Evolutionary conservation across 2,797 vertebrate genomes (phyloP).

Genomic region (Paratrypauchen microcephalus): DNA sequence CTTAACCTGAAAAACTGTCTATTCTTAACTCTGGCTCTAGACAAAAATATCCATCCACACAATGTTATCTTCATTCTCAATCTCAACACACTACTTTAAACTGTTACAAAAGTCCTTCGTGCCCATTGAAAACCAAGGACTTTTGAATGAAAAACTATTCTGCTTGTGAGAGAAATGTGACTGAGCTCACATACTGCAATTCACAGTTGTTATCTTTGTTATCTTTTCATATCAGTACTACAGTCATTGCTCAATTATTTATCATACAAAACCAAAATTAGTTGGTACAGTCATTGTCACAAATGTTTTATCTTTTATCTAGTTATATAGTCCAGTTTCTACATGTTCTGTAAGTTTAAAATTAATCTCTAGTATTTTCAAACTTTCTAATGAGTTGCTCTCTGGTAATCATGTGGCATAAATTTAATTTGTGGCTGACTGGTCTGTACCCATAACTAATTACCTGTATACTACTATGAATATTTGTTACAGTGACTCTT

Average conservation of each 20-base stretch:
- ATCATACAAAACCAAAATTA: background rate
- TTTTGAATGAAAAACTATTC: background rate
- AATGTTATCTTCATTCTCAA: conserved; percentile 1
- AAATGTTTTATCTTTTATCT: background rate
- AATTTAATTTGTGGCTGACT: conserved; percentile 34
- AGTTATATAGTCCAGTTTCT: too few relatives aligned
- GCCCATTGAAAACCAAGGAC: background rate
- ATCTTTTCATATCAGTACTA: background rate
- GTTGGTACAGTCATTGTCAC: too few relatives aligned
- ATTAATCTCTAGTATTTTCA: background rate
- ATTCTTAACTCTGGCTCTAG: conserved; percentile 4
- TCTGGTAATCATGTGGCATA: conserved; percentile 24
- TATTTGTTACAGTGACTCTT: background rate
- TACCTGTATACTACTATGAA: conserved; percentile 8
- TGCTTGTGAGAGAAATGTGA: background rate
- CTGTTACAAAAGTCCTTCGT: background rate
- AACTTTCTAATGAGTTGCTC: conserved; percentile 10
- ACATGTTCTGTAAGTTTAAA: background rate
- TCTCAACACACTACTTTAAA: background rate
- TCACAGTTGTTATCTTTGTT: background rate
- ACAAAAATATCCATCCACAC: conserved; percentile 12
- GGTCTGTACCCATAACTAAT: conserved; percentile 21
- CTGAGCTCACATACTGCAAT: background rate
- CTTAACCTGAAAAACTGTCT: conserved; percentile 1
- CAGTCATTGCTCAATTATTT: background rate